Percentiles rank a stretch among this genome's conserved stretches.
Conservation (phyloP, 2,888 invertebrate genomes). For the Psylliodes chrysocephalus region DNA sequence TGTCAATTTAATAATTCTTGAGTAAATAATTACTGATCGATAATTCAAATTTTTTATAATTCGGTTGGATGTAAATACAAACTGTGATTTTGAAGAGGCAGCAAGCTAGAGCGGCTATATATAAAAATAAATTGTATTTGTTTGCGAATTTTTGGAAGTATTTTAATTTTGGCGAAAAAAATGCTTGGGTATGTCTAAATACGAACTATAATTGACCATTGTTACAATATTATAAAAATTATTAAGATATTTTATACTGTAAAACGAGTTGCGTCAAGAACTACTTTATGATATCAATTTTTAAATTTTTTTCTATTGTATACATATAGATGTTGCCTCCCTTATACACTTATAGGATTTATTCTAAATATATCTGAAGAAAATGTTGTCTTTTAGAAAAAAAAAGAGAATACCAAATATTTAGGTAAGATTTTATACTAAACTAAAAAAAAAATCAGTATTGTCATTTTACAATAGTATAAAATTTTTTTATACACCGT, state of each 20-base stretch:
- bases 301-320: slow-evolving; percentile 44
- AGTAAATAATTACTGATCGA: no score
- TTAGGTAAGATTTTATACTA: slow-evolving; percentile 52
- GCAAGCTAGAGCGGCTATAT: slow-evolving; percentile 29
- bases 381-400: slow-evolving; percentile 50
- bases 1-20: no score
- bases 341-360: slow-evolving; percentile 49
- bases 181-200: slow-evolving; percentile 26
- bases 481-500: slow-evolving; percentile 43
- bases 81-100: slow-evolving; percentile 43
- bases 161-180: slow-evolving; percentile 3
- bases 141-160: background rate
- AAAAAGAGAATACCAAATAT: slow-evolving; percentile 46
- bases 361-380: slow-evolving; percentile 51
- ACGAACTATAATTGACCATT: slow-evolving; percentile 42
- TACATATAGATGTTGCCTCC: slow-evolving; percentile 54
- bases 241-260: slow-evolving; percentile 40
- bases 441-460: slow-evolving; percentile 48
- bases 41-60: slow-evolving; percentile 15
- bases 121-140: slow-evolving; percentile 19
- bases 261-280: slow-evolving; percentile 18
- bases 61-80: slow-evolving; percentile 36
- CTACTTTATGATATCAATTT: slow-evolving; percentile 38
- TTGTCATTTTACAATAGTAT: slow-evolving; percentile 49
- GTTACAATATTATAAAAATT: slow-evolving; percentile 38